phyloP scores from a whole-genome alignment of 2,797 vertebrate species.

The Mormyrus proboscirostris region DNA sequence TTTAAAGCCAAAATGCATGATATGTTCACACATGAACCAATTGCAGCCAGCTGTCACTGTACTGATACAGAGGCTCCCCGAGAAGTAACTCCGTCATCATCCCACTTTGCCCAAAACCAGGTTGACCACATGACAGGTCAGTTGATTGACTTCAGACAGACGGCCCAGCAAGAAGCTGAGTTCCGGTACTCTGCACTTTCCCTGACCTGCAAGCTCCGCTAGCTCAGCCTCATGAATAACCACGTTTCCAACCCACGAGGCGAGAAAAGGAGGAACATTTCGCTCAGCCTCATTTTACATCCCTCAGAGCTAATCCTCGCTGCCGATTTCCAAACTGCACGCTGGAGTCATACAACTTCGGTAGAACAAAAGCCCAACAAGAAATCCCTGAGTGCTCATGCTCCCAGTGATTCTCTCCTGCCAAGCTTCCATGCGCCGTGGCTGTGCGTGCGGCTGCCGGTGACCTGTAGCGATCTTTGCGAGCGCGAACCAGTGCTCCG shows the following conservation, averaged over 20 bases:
- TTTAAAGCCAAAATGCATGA: not conserved
- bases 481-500: constrained; percentile 43
- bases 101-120: not conserved
- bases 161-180: not conserved
- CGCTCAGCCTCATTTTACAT: constrained; percentile 15
- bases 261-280: not conserved
- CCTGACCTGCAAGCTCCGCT: not conserved
- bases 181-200: not conserved
- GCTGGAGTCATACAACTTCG: not conserved
- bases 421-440: not conserved
- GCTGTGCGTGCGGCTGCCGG: constrained; percentile 55
- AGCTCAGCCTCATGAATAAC: constrained; percentile 6
- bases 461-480: constrained; percentile 63
- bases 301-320: constrained; percentile 1
- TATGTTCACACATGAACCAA: not conserved
- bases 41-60: not conserved
- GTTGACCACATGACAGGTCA: not conserved
- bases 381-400: not conserved
- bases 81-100: not conserved
- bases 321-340: not conserved
- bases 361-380: constrained; percentile 12
- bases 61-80: not conserved
- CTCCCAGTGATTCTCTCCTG: constrained; percentile 13
- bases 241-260: not conserved
- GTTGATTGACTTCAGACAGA: not conserved